Conservation (phyloP, 2,113 vertebrate genomes). For the Chiloscyllium plagiosum region DNA sequence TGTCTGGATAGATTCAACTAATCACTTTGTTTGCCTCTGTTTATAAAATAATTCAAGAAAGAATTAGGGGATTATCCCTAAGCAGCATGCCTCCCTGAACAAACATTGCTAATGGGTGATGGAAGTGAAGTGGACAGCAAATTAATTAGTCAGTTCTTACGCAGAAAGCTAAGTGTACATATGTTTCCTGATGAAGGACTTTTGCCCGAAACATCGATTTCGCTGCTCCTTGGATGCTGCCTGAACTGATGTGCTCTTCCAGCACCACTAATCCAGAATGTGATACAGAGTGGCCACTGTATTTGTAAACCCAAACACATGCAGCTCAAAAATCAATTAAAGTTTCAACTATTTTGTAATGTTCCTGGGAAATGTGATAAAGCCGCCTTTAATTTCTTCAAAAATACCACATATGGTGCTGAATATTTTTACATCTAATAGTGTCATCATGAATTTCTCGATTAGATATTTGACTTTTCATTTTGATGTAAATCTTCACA, state of each 20-base stretch:
- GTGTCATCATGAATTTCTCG: neutral
- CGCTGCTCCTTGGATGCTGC: too few species aligned
- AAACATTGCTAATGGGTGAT: neutral
- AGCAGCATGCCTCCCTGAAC: neutral
- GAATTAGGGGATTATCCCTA: neutral
- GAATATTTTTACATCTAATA: neutral
- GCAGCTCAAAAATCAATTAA: neutral
- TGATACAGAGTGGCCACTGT: neutral
- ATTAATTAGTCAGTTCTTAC: neutral
- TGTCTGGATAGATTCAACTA: neutral
- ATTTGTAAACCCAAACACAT: neutral
- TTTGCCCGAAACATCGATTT: too few species aligned
- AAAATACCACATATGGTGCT: neutral
- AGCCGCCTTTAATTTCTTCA: neutral
- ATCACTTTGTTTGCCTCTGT: neutral
- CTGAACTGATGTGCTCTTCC: too few species aligned
- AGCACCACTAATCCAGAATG: too few species aligned
- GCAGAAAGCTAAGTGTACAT: neutral
- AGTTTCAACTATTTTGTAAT: neutral
- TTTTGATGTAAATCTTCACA: neutral
- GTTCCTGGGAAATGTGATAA: neutral
- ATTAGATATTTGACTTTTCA: neutral
- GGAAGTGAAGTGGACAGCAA: neutral
- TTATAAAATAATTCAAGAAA: neutral
- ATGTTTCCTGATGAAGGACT: too few species aligned